Evolutionary conservation across 2,888 invertebrate species (phyloP).

Genomic region (Adelognathus sp.): DNA sequence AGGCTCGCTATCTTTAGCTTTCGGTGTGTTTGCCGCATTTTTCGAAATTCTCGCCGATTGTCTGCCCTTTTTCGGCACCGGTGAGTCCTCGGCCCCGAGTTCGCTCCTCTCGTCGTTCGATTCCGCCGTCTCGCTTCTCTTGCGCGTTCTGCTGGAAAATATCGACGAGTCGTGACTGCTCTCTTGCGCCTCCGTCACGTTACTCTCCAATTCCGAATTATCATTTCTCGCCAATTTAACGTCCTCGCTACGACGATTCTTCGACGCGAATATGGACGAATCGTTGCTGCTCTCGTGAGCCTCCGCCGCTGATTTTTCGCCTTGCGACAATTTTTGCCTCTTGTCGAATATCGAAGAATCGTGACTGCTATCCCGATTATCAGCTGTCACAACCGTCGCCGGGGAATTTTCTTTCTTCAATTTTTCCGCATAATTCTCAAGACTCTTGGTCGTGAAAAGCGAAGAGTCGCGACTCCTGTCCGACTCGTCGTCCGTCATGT

Average conservation of each 20-base stretch:
- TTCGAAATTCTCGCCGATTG: slow-evolving; percentile 8
- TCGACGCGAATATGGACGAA: not conserved
- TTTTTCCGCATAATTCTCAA: not conserved
- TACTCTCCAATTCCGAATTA: too few species aligned
- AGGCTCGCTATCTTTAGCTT: too few species aligned
- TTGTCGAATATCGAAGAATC: slow-evolving; percentile 38
- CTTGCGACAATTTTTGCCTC: too few species aligned
- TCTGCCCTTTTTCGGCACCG: slow-evolving; percentile 1
- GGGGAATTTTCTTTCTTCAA: not conserved
- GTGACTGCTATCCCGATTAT: slow-evolving; percentile 24
- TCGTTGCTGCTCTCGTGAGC: not conserved
- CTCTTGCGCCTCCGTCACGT: slow-evolving; percentile 17
- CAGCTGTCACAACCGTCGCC: slow-evolving; percentile 1
- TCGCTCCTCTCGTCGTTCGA: not conserved
- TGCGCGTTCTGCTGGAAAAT: slow-evolving; percentile 16
- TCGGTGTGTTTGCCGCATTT: too few species aligned
- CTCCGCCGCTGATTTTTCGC: too few species aligned
- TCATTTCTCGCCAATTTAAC: too few species aligned
- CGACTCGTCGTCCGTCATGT: slow-evolving; percentile 71
- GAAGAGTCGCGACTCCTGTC: slow-evolving; percentile 52
- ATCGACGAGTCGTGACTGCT: slow-evolving; percentile 36
- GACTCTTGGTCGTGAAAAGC: slow-evolving; percentile 23
- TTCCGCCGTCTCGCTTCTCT: not conserved
- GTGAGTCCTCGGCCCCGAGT: not conserved
- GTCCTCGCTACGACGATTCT: too few species aligned